A percentile compares a stretch with the other conserved stretches of the same genome.
Conservation (phyloP, 1,140 invertebrate genomes). For the Agrilus planipennis region DNA sequence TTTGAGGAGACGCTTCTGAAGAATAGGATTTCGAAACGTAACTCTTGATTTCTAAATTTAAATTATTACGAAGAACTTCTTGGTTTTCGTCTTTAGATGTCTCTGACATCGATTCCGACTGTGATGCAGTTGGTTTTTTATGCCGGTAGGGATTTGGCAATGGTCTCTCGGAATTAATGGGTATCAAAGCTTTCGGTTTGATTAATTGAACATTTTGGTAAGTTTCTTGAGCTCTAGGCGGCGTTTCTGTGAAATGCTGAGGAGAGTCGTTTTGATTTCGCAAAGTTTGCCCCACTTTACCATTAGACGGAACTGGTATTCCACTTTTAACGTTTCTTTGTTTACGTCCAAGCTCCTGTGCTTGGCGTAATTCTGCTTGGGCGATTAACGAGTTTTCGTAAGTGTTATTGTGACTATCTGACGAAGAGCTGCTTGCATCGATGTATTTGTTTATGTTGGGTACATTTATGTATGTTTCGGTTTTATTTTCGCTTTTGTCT, state of each 20-base stretch:
- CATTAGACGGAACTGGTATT: neutral
- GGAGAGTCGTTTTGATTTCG: slow-evolving; percentile 6
- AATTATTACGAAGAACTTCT: slow-evolving; percentile 4
- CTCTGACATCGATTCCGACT: too few species aligned
- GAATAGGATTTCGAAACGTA: neutral
- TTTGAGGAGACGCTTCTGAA: too few species aligned
- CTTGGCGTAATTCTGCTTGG: slow-evolving; percentile 9
- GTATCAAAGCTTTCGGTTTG: slow-evolving; percentile 30
- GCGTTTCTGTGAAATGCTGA: slow-evolving; percentile 16
- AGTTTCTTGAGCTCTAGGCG: slow-evolving; percentile 23
- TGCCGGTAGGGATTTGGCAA: slow-evolving; percentile 27
- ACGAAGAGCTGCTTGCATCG: slow-evolving; percentile 28
- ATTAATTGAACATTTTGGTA: slow-evolving; percentile 24
- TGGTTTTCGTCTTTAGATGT: slow-evolving; percentile 5
- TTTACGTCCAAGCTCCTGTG: slow-evolving; percentile 5
- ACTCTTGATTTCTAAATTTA: slow-evolving; percentile 6
- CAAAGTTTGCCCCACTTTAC: slow-evolving; percentile 6
- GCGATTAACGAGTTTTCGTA: slow-evolving; percentile 15
- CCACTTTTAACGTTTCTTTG: neutral
- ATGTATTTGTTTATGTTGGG: slow-evolving; percentile 23
- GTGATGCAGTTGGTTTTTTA: too few species aligned
- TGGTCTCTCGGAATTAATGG: slow-evolving; percentile 28
- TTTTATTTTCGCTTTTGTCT: slow-evolving; percentile 6
- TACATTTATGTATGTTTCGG: slow-evolving; percentile 15
- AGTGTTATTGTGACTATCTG: slow-evolving; percentile 13